A percentile compares a stretch with the other conserved stretches of the same genome.
Evolutionary conservation across 2,113 vertebrate genomes (phyloP).

Genomic region (Clarias gariepinus): DNA sequence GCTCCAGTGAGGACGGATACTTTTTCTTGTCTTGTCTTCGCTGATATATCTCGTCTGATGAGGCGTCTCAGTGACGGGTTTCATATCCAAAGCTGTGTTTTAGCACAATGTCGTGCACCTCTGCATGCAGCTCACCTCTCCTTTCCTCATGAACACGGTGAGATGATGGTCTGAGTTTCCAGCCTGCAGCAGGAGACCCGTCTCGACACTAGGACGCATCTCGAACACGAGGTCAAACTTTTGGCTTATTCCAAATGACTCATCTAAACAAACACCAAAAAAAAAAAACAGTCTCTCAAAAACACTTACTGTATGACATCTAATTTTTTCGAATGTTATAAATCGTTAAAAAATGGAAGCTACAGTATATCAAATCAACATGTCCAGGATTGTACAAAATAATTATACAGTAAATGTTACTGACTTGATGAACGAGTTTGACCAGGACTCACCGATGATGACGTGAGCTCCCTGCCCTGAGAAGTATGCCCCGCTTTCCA

Average conservation of each 20-base stretch:
- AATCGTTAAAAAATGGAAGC: too few relatives aligned
- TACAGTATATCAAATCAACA: not conserved
- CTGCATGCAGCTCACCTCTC: conserved; percentile 75
- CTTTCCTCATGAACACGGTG: conserved; percentile 80
- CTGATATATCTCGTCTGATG: not conserved
- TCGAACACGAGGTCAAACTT: conserved; percentile 82
- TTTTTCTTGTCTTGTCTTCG: not conserved
- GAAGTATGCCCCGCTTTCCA: conserved; percentile 84
- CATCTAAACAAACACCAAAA: conserved; percentile 67
- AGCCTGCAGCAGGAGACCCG: conserved; percentile 78
- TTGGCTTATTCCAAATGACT: conserved; percentile 71
- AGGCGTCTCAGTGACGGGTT: not conserved
- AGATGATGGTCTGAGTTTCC: conserved; percentile 74
- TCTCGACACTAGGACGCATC: conserved; percentile 77
- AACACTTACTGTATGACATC: not conserved
- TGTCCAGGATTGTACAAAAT: not conserved
- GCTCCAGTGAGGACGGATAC: not conserved
- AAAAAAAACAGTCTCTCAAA: not conserved
- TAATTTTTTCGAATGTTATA: not conserved
- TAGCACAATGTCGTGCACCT: too few relatives aligned
- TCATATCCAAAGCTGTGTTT: not conserved
- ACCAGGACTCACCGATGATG: conserved; percentile 75
- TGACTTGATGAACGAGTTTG: not conserved
- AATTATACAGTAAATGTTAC: not conserved
- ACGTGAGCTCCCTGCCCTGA: conserved; percentile 81